phyloP scores from a whole-genome alignment of 2,888 invertebrate species.

The Hypomecis atomaria region DNA sequence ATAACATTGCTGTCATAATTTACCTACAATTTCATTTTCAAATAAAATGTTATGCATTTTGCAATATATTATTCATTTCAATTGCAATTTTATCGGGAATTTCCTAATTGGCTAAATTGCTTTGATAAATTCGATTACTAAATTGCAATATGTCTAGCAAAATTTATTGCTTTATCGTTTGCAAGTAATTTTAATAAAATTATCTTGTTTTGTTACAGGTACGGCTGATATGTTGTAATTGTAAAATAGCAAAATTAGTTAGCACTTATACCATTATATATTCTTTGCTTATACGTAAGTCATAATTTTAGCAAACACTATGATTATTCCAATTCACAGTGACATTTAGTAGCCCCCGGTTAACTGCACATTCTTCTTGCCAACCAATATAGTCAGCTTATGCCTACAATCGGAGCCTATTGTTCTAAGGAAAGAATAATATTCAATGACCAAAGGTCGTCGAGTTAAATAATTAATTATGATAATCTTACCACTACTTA shows the following conservation, averaged over 20 bases:
- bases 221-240: slow-evolving; percentile 15
- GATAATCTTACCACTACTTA: too few relatives aligned
- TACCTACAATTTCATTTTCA: slow-evolving; percentile 14
- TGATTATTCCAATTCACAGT: too few relatives aligned
- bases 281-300: slow-evolving; percentile 13
- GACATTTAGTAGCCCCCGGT: too few relatives aligned
- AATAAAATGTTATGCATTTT: background rate
- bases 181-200: background rate
- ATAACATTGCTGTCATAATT: slow-evolving; percentile 5
- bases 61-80: slow-evolving; percentile 19
- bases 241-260: background rate
- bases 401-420: too few relatives aligned
- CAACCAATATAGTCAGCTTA: too few relatives aligned
- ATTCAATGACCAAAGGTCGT: too few relatives aligned
- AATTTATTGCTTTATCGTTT: background rate
- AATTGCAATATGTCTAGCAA: background rate
- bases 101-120: slow-evolving; percentile 15
- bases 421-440: too few relatives aligned
- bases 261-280: too few relatives aligned
- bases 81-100: slow-evolving; percentile 16
- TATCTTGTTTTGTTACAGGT: slow-evolving; percentile 44
- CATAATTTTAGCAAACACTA: background rate
- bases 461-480: too few relatives aligned
- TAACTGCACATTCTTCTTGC: too few relatives aligned
- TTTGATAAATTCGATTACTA: slow-evolving; percentile 1